A percentile compares a stretch with the other conserved stretches of the same genome.
phyloP scores from a whole-genome alignment of 1,140 invertebrate species.

The Eciton burchellii region DNA sequence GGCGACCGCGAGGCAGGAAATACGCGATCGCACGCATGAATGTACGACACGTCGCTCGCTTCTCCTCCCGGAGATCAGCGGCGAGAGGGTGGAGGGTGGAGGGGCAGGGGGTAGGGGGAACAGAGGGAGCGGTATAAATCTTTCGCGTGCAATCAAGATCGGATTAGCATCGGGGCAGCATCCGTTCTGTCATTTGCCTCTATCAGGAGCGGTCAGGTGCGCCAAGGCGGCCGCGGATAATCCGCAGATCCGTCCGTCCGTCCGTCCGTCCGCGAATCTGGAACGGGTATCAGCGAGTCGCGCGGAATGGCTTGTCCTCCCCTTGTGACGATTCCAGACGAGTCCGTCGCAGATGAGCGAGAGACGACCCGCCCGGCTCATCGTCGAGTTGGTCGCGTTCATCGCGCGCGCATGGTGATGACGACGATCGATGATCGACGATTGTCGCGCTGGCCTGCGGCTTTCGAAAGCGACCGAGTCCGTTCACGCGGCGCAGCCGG shows the following conservation, averaged over 20 bases:
- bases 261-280: no score
- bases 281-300: not conserved
- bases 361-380: no score
- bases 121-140: not conserved
- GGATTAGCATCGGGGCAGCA: not conserved
- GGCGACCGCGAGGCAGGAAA: not conserved
- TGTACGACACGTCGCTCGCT: not conserved
- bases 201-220: not conserved
- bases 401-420: not conserved
- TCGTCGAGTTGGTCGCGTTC: not conserved
- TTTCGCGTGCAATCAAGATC: not conserved
- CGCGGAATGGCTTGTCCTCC: not conserved
- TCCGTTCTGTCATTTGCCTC: not conserved
- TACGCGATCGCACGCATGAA: not conserved
- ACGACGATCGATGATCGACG: constrained; percentile 18
- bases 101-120: not conserved
- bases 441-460: no score
- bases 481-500: not conserved
- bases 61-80: no score
- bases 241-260: not conserved
- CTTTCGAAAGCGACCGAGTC: not conserved
- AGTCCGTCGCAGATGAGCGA: no score
- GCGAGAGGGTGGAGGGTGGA: no score
- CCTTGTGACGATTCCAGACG: no score
- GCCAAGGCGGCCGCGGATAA: not conserved